Percentiles rank a stretch among this genome's conserved stretches.
Evolutionary conservation across 2,888 invertebrate species (phyloP).

Genomic region (Chironomus riparius): DNA sequence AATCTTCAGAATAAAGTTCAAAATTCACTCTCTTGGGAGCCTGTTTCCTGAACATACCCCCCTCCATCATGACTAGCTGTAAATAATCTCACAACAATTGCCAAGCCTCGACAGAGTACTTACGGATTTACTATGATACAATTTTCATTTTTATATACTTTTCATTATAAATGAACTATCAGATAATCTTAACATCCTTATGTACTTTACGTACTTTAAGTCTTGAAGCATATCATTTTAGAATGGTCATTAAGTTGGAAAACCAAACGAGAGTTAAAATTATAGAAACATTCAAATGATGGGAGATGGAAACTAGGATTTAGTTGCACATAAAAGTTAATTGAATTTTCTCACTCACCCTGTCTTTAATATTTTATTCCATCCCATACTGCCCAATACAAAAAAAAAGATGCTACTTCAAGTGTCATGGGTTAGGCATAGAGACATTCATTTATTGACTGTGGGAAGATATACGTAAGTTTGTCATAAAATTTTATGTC

Average conservation of each 20-base stretch:
- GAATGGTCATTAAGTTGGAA: constrained; percentile 8
- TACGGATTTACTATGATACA: too few species aligned
- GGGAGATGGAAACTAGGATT: constrained; percentile 13
- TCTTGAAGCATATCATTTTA: not conserved
- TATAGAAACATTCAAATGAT: not conserved
- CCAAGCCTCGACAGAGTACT: too few species aligned
- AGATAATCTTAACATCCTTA: not conserved
- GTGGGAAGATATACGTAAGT: constrained; percentile 73
- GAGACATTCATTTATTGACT: constrained; percentile 81
- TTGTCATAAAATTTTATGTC: not conserved
- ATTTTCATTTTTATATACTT: too few species aligned
- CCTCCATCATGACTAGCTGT: too few species aligned
- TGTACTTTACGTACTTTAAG: not conserved
- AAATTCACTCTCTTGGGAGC: too few species aligned
- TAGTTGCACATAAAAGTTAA: constrained; percentile 25
- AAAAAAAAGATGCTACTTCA: constrained; percentile 56
- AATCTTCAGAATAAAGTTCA: too few species aligned
- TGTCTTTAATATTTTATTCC: not conserved
- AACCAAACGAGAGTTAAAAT: not conserved
- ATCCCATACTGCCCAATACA: constrained; percentile 25
- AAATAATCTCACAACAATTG: too few species aligned
- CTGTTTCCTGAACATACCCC: too few species aligned
- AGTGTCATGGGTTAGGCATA: constrained; percentile 86
- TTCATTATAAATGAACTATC: not conserved
- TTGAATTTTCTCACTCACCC: constrained; percentile 10